A percentile compares a stretch with the other conserved stretches of the same genome.
These are phyloP conservation scores for Turritopsis rubra DNA, from an alignment of 30 jellyfish, hydroid and myxozoan genomes.

Conservation along the genomic window DNA sequence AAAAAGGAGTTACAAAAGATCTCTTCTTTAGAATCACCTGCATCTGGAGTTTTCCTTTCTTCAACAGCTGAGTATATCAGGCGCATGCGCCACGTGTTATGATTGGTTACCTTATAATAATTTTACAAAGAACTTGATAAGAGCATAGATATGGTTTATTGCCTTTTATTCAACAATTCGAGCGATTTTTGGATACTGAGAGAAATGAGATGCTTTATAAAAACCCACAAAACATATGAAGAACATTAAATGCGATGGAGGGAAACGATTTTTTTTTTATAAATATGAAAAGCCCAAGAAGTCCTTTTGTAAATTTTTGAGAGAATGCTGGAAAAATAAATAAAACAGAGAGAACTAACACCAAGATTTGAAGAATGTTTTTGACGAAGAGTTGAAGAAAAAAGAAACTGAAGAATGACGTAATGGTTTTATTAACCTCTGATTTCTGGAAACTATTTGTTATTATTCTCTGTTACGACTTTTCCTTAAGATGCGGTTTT, in stretches of 20 bases:
- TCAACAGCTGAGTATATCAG: conserved; percentile 5
- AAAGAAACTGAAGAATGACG: no score
- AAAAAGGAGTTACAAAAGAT: neutral
- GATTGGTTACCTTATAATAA: conserved; percentile 5
- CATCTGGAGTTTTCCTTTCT: conserved; percentile 7
- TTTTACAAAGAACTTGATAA: conserved; percentile 10
- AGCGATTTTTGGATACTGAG: neutral
- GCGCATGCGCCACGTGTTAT: conserved; percentile 28
- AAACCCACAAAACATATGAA: conserved; percentile 2
- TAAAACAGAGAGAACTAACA: neutral
- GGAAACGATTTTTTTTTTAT: neutral
- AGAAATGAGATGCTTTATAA: conserved; percentile 3
- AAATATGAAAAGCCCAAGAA: neutral
- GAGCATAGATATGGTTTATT: conserved; percentile 14
- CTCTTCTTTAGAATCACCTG: conserved; percentile 15
- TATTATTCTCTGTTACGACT: no score
- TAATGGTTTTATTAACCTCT: no score
- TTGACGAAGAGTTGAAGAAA: neutral
- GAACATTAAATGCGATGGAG: neutral
- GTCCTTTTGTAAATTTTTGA: neutral
- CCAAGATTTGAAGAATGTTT: neutral
- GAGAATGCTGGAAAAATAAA: no score
- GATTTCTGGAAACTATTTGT: no score
- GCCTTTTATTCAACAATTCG: conserved; percentile 9
- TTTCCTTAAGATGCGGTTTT: no score